Conservation (phyloP, 2,888 invertebrate species). For the Rhagium mordax region DNA sequence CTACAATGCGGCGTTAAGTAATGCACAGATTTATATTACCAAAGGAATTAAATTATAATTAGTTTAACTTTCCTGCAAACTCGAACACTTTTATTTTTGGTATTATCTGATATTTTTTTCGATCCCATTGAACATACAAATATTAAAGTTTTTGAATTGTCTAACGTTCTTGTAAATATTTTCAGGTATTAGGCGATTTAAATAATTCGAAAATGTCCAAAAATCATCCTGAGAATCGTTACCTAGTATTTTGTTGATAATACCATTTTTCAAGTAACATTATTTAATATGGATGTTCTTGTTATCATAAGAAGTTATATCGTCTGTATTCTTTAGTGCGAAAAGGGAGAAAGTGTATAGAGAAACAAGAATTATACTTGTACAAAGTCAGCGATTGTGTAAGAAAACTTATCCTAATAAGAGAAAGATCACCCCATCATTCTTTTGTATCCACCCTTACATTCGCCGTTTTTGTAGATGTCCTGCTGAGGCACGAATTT, state of each 20-base stretch:
- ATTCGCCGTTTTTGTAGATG: conserved; percentile 17
- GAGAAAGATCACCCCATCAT: conserved; percentile 30
- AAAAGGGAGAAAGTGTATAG: neutral
- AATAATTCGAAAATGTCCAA: too few relatives aligned
- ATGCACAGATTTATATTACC: neutral
- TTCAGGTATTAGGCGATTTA: too few relatives aligned
- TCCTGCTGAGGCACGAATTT: conserved; percentile 18
- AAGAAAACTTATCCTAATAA: conserved; percentile 32
- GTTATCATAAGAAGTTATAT: conserved; percentile 6
- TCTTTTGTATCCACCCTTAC: conserved; percentile 19
- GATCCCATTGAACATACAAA: too few relatives aligned
- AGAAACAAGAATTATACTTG: conserved; percentile 20
- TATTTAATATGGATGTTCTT: neutral
- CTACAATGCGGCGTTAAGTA: neutral
- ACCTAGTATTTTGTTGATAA: neutral
- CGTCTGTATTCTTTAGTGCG: neutral
- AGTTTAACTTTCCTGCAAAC: too few relatives aligned
- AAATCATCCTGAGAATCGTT: neutral
- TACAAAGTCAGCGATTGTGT: conserved; percentile 28
- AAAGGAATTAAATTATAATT: neutral
- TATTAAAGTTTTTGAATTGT: too few relatives aligned
- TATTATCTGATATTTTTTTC: too few relatives aligned
- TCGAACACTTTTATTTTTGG: too few relatives aligned
- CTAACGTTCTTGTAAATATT: too few relatives aligned
- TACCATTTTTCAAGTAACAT: neutral